Evolutionary conservation across 2,797 vertebrate species (phyloP).

Genomic region (Sebastes flavidus): DNA sequence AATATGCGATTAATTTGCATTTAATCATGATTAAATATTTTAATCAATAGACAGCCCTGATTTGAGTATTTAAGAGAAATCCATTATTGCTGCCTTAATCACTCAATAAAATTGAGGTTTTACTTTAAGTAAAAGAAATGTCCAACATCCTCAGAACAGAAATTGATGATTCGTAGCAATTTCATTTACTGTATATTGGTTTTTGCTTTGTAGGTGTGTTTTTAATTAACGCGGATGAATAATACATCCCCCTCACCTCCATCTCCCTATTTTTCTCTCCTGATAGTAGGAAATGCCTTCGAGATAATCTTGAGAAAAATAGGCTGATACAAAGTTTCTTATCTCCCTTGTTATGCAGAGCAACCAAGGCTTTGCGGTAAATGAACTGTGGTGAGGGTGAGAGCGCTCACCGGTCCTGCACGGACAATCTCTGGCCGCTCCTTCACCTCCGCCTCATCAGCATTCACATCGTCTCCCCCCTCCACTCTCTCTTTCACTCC

Average conservation of each 20-base stretch:
- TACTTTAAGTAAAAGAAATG: slow-evolving; percentile 2
- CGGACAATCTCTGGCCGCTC: slow-evolving; percentile 37
- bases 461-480: slow-evolving; percentile 52
- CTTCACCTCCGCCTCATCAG: slow-evolving; percentile 59
- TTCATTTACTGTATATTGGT: slow-evolving; percentile 6
- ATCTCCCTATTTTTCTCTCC: not conserved
- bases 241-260: not conserved
- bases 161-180: not conserved
- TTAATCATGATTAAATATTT: no score
- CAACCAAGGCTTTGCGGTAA: slow-evolving; percentile 27
- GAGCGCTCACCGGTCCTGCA: slow-evolving; percentile 17
- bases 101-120: slow-evolving; percentile 7
- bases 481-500: slow-evolving; percentile 34
- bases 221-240: slow-evolving; percentile 25
- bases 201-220: slow-evolving; percentile 1
- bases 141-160: not conserved
- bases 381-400: slow-evolving; percentile 36
- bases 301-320: slow-evolving; percentile 31
- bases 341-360: slow-evolving; percentile 42
- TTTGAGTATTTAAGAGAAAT: slow-evolving; percentile 5
- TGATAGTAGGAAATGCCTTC: not conserved
- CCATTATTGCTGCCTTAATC: slow-evolving; percentile 7
- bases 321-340: slow-evolving; percentile 18
- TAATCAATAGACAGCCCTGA: no score
- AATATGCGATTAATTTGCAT: no score